These are phyloP conservation scores for Nemurella pictetii DNA, from an alignment of 2,888 invertebrate species.

Conservation along the genomic window DNA sequence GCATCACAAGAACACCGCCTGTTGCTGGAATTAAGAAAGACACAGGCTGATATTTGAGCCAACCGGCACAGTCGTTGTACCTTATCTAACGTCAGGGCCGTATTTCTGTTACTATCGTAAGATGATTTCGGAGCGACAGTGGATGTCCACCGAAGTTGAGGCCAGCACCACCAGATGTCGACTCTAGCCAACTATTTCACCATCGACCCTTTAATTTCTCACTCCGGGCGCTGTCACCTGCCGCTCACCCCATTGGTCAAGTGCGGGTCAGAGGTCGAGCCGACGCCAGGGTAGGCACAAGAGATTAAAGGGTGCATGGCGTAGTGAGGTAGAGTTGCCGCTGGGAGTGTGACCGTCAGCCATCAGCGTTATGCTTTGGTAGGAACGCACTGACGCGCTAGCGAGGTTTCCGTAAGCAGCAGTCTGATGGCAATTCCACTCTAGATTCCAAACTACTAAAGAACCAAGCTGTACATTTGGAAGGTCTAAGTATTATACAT, in stretches of 20 bases:
- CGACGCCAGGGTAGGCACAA: neutral
- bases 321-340: neutral
- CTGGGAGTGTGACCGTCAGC: neutral
- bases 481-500: neutral
- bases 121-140: too few species aligned
- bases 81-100: too few species aligned
- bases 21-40: too few species aligned
- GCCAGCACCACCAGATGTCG: too few species aligned
- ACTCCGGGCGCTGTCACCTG: neutral
- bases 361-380: neutral
- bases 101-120: too few species aligned
- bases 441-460: neutral
- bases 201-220: neutral
- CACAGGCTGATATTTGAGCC: too few species aligned
- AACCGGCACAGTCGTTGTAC: too few species aligned
- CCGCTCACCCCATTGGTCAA: neutral
- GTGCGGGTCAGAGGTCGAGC: neutral
- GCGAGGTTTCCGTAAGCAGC: neutral
- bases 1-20: too few species aligned
- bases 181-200: too few species aligned
- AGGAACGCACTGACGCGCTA: neutral
- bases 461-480: neutral
- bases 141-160: too few species aligned
- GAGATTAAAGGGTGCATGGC: neutral
- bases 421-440: neutral